Percentiles rank a stretch among this genome's conserved stretches.
Conservation (phyloP, 2,797 vertebrate species). For the Neopelma chrysocephalum region DNA sequence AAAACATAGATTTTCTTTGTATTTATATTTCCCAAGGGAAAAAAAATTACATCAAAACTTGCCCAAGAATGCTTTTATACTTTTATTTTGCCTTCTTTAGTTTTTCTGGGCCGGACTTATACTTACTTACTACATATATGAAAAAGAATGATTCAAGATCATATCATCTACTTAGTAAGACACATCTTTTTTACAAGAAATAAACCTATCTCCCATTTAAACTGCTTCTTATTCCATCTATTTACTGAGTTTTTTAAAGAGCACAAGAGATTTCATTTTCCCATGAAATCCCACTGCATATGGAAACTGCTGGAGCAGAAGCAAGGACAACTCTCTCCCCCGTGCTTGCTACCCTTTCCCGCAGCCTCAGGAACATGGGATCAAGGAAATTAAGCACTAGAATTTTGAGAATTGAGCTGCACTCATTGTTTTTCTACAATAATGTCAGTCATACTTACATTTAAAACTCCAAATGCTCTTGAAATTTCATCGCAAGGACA, state of each 20-base stretch:
- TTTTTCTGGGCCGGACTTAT: neutral
- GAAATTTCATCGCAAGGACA: neutral
- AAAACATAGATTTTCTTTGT: neutral
- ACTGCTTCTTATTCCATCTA: neutral
- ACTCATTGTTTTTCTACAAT: neutral
- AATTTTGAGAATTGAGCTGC: neutral
- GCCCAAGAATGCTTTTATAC: neutral
- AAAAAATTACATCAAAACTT: neutral
- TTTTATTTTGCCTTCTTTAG: neutral
- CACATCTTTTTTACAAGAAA: neutral
- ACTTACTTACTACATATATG: slow-evolving; percentile 3
- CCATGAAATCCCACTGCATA: neutral
- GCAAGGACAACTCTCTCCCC: neutral
- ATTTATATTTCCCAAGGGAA: slow-evolving; percentile 39
- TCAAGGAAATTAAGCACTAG: neutral
- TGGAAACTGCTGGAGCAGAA: neutral
- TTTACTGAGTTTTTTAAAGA: neutral
- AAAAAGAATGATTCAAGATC: neutral
- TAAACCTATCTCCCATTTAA: neutral
- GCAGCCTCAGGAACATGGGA: too few relatives aligned
- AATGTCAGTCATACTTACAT: neutral
- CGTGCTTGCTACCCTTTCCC: neutral
- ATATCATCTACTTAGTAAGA: neutral
- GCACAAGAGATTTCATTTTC: neutral
- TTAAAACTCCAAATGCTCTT: neutral